These are phyloP conservation scores for Scomber japonicus DNA, from an alignment of 2,113 vertebrate genomes.

Conservation along the genomic window DNA sequence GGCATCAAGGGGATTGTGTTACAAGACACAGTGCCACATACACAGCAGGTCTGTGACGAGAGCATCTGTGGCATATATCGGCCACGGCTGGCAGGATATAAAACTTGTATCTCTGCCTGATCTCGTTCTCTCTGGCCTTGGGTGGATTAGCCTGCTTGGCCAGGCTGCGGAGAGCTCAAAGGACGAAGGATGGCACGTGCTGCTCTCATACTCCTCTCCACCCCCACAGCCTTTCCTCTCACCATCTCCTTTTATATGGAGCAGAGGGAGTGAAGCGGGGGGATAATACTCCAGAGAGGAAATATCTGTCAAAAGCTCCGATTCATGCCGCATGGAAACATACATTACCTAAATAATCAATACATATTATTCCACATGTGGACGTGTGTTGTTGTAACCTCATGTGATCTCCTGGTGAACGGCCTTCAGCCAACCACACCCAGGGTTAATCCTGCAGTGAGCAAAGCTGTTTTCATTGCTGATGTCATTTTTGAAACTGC, in stretches of 20 bases:
- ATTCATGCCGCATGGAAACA: conserved; percentile 37
- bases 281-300: conserved; percentile 46
- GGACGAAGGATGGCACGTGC: conserved; percentile 59
- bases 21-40: not conserved
- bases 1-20: not conserved
- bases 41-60: conserved; percentile 36
- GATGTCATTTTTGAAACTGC: conserved; percentile 65
- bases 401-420: conserved; percentile 35
- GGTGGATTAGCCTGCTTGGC: conserved; percentile 55
- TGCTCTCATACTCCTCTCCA: conserved; percentile 32
- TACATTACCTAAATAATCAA: conserved; percentile 64
- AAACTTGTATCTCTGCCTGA: conserved; percentile 39
- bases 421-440: conserved; percentile 49
- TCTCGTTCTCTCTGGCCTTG: conserved; percentile 50
- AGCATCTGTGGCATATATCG: conserved; percentile 47
- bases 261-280: not conserved
- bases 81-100: conserved; percentile 38
- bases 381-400: conserved; percentile 55
- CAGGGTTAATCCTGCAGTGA: conserved; percentile 47
- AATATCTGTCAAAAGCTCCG: conserved; percentile 49
- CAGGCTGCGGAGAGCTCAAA: conserved; percentile 21
- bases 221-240: conserved; percentile 23
- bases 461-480: conserved; percentile 63
- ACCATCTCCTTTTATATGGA: conserved; percentile 36
- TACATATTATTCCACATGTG: conserved; percentile 55